Percentiles rank a stretch among this genome's conserved stretches.
Evolutionary conservation across 1,140 invertebrate genomes (phyloP).

Genomic region (Drosophila ogumai): DNA sequence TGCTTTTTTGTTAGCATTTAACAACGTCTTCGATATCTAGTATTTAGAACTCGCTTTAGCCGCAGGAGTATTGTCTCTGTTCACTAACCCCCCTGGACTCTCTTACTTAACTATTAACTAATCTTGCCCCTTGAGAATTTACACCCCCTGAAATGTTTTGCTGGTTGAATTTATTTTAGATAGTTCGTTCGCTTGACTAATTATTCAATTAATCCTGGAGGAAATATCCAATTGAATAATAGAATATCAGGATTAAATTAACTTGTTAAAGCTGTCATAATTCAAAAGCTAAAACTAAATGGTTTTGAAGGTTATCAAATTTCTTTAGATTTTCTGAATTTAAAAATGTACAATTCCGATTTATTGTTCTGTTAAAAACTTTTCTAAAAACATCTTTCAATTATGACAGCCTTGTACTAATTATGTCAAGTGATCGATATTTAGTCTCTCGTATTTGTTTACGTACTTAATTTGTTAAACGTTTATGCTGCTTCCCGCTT

Average conservation of each 20-base stretch:
- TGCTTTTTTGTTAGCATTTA: conserved; percentile 77
- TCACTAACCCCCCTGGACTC: conserved; percentile 16
- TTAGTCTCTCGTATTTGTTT: conserved; percentile 49
- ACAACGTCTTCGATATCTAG: conserved; percentile 37
- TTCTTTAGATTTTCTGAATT: background rate
- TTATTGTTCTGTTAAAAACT: background rate
- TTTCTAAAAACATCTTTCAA: background rate
- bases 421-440: conserved; percentile 6
- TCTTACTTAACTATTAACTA: conserved; percentile 6
- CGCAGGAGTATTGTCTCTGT: conserved; percentile 65
- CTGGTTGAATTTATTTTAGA: conserved; percentile 68
- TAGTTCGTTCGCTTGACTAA: conserved; percentile 2
- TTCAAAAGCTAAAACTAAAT: background rate
- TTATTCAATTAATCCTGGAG: background rate
- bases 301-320: background rate
- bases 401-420: background rate
- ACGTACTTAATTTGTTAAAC: conserved; percentile 59
- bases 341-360: background rate
- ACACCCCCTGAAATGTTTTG: conserved; percentile 58
- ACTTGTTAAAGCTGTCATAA: background rate
- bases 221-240: background rate
- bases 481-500: conserved; percentile 25
- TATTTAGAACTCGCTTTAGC: conserved; percentile 59
- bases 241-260: no score
- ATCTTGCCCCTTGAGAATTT: conserved; percentile 60